Evolutionary conservation across 2,113 vertebrate genomes (phyloP), one percentile per base, ranked within the genome.

Genomic region (cat (Felis catus)): DNA sequence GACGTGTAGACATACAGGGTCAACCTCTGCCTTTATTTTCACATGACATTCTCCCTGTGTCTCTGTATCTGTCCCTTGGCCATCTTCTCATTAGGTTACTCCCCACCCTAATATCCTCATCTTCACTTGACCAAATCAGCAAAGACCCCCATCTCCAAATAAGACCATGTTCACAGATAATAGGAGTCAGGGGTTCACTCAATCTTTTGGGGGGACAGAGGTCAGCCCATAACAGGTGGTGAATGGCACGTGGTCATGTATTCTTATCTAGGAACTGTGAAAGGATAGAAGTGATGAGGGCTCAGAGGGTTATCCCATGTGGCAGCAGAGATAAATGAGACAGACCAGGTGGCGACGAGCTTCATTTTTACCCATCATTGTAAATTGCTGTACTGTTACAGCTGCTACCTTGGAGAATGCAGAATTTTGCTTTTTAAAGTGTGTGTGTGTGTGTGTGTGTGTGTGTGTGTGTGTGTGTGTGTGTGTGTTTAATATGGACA

Each of bases 371-470:
- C 5, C 55, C 70, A 81, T 92, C 29, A 0, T 19, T 78, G 19
- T 53, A 88, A 90, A 58, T 55, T 53, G 16, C 41, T 45, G 36
- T 86, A 48, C 58, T 14, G 7, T 53, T 4, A 51, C 5, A 74
- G 85, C 82, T 65, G 61, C 78, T 86, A 88, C 84, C 51, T 81
- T 71, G 70, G 87, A 94, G 80, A 95, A 87, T 33, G 70, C 27
- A 95, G 51, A 78, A 71, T 85, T 97, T 97, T 92, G n/a, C 74
- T 97, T 94, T 97, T 91, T 79, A 78, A 78, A 86, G 18, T 55
- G 51, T 61, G 76, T 53, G 45, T 45, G 41, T 45, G 41, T 45
- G 41, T 45, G 41, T 45, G 41, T 45, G 41, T 45, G 41, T 45
- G 41, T 45, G 39, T 39, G 41, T 45, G 41, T 41, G 41, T 41